Evolutionary conservation across 1,140 invertebrate genomes (phyloP).

Genomic region (Philotrypesis tridentata): DNA sequence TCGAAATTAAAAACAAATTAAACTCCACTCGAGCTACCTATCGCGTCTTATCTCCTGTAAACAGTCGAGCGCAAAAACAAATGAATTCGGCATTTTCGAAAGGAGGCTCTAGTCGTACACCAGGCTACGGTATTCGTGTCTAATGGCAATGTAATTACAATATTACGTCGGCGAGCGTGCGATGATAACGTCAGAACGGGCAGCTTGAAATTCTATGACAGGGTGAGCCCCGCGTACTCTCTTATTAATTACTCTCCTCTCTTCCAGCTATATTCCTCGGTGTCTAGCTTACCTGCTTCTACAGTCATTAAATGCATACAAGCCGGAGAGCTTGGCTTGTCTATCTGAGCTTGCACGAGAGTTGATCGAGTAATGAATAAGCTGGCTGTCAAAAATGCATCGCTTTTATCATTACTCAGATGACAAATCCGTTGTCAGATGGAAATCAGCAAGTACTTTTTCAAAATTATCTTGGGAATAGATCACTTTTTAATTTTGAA

Average conservation of each 20-base stretch:
- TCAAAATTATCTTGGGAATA: too few species aligned
- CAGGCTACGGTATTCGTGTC: conserved; percentile 55
- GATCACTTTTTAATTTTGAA: too few species aligned
- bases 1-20: too few species aligned
- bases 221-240: background rate
- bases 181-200: background rate
- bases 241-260: conserved; percentile 17
- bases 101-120: background rate
- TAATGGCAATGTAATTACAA: conserved; percentile 64
- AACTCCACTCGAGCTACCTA: too few species aligned
- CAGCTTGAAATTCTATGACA: background rate
- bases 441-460: too few species aligned
- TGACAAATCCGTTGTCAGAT: too few species aligned
- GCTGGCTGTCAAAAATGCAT: background rate
- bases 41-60: background rate
- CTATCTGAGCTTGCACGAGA: background rate
- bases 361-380: background rate
- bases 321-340: conserved; percentile 1
- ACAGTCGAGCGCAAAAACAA: background rate
- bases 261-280: background rate
- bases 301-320: background rate
- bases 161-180: conserved; percentile 53
- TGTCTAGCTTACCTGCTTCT: background rate
- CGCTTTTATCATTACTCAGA: too few species aligned
- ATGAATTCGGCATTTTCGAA: background rate